Conservation (phyloP, 2,797 vertebrate species). For the Falco rusticolus region DNA sequence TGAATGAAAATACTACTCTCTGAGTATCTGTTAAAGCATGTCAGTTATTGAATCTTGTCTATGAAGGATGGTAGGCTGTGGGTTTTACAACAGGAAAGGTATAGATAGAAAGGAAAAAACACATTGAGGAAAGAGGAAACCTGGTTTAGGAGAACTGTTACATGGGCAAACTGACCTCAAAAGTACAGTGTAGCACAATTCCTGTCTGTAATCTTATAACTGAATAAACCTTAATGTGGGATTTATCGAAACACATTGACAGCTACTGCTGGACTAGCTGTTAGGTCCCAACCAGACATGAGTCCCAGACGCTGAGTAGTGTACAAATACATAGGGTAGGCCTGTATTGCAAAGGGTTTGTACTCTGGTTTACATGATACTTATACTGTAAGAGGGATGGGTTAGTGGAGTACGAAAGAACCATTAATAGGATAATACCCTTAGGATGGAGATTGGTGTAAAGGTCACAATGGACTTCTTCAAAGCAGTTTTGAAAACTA, state of each 20-base stretch:
- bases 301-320: neutral
- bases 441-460: neutral
- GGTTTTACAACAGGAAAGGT: neutral
- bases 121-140: neutral
- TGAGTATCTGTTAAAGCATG: neutral
- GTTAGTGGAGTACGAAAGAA: neutral
- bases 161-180: neutral
- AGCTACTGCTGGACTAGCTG: fast-evolving
- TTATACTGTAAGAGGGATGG: neutral
- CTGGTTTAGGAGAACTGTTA: neutral
- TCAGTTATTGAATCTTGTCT: neutral
- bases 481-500: neutral
- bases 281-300: neutral
- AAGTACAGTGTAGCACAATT: neutral
- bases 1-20: neutral
- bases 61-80: neutral
- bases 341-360: neutral
- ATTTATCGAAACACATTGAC: neutral
- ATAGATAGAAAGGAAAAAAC: neutral
- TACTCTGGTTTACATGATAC: neutral
- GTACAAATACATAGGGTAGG: neutral
- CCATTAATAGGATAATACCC: neutral
- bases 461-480: neutral
- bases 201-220: neutral
- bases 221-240: neutral